Evolutionary conservation across 1,140 invertebrate genomes (phyloP), one percentile per base, ranked within the genome.

Genomic region (Oncopodura yosiiana): DNA sequence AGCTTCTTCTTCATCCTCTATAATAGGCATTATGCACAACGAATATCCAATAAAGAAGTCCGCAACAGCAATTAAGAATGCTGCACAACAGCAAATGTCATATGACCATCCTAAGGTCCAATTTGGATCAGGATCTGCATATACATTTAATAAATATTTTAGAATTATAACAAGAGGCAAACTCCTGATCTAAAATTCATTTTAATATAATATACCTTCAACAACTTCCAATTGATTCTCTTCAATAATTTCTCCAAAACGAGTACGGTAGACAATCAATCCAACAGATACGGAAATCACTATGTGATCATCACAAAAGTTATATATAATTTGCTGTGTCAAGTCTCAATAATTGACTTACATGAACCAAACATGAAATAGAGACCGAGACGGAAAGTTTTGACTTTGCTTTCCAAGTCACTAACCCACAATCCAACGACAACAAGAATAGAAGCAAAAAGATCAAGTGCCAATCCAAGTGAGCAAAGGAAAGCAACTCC

Each of bases 371-470:
- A 39, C 54, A 43, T 41, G 32, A 56, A 30, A 24, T 56, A 56
- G 23, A 56, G 38, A 11, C 38, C 46, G 27, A 56, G 42, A 18
- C 49, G 46, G 45, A 49, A 56, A 26, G 36, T 42, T 43, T 56
- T 56, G n/a, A 46, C 50, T 21, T 56, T 56, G 54, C 54, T 56
- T 21, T 56, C 54, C 29, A 56, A 34, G 37, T 56, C 54, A 24
- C 46, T 18, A 12, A 53, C 51, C 54, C 54, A 56, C 11, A 48
- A 51, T 45, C 54, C 54, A 8, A 56, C 21, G 14, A 56, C 5
- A 16, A 38, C 46, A 12, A 56, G 42, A n/a, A 49, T 51, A 21
- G 42, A 39, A 14, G 44, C 30, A 49, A 56, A 56, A 16, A 51
- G 23, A 32, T 36, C 21, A 24, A 39, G 36, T 36, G 54, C 36